A percentile compares a stretch with the other conserved stretches of the same genome.
phyloP scores from a whole-genome alignment of 2,888 invertebrate genomes.

The Ceriagrion tenellum region DNA sequence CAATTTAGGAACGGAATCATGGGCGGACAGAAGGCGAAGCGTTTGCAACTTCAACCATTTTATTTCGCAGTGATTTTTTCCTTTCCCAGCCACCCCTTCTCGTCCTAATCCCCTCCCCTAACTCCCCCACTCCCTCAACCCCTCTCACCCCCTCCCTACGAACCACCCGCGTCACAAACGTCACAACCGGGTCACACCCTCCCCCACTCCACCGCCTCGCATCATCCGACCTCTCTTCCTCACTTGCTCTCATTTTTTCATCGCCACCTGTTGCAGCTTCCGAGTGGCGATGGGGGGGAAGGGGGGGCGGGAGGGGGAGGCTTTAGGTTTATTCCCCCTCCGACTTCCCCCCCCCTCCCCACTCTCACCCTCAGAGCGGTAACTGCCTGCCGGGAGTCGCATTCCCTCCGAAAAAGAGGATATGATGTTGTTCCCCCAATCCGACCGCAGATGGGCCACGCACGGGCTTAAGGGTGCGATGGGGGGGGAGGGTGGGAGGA shows the following conservation, averaged over 20 bases:
- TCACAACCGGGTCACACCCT: not conserved
- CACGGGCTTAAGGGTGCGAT: not conserved
- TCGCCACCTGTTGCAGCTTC: constrained; percentile 63
- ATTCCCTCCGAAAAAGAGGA: not conserved
- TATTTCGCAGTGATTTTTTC: too few species aligned
- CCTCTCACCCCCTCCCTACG: not conserved
- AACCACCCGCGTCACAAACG: not conserved
- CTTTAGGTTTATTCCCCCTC: not conserved
- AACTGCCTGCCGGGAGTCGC: too few species aligned
- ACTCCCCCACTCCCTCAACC: not conserved
- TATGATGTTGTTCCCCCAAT: not conserved
- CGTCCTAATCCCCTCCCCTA: not conserved
- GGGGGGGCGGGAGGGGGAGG: not conserved
- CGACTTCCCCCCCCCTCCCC: not conserved
- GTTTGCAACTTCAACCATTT: too few species aligned
- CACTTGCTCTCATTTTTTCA: constrained; percentile 43
- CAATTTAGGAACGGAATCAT: too few species aligned
- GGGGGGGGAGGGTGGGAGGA: not conserved
- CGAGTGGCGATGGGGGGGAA: not conserved
- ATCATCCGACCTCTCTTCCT: not conserved
- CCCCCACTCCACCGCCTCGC: not conserved
- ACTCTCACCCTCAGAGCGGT: too few species aligned
- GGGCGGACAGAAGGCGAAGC: too few species aligned
- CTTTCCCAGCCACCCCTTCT: not conserved
- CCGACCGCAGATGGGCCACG: not conserved